phyloP scores from a whole-genome alignment of 2,113 vertebrate genomes.

The Colinus virginianus region DNA sequence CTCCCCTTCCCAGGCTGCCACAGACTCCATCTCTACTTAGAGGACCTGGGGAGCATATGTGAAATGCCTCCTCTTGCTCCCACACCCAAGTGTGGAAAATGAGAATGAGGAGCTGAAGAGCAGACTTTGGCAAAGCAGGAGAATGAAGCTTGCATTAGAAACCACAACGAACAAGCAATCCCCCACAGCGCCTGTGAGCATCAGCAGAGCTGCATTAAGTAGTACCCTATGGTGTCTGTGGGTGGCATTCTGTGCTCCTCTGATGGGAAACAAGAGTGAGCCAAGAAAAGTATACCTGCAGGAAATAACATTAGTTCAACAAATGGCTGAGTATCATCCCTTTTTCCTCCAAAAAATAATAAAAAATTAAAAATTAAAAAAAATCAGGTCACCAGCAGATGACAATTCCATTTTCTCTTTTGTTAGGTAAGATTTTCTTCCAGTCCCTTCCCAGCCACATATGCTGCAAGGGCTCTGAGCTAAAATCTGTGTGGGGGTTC shows the following conservation, averaged over 20 bases:
- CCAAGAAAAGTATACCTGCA: neutral
- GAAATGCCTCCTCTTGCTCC: neutral
- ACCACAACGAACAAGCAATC: accelerated
- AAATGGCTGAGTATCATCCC: neutral
- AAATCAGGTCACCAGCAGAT: constrained; percentile 25
- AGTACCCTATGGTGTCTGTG: neutral
- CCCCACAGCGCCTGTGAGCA: neutral
- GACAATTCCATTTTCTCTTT: neutral
- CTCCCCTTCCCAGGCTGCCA: neutral
- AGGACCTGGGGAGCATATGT: neutral
- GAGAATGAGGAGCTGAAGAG: neutral
- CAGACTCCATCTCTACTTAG: neutral
- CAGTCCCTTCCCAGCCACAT: neutral
- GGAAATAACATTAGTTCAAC: neutral
- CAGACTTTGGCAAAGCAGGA: neutral
- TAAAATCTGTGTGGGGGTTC: neutral
- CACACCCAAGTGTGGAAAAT: accelerated
- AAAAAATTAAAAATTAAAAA: neutral
- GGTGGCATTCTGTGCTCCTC: neutral
- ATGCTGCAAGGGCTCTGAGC: neutral
- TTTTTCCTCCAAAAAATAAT: neutral
- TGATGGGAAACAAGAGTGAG: neutral
- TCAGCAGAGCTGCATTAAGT: neutral
- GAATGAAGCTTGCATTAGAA: neutral
- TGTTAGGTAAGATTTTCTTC: neutral